phyloP scores from a whole-genome alignment of 2,797 vertebrate species.

The Chrysocyon brachyurus region DNA sequence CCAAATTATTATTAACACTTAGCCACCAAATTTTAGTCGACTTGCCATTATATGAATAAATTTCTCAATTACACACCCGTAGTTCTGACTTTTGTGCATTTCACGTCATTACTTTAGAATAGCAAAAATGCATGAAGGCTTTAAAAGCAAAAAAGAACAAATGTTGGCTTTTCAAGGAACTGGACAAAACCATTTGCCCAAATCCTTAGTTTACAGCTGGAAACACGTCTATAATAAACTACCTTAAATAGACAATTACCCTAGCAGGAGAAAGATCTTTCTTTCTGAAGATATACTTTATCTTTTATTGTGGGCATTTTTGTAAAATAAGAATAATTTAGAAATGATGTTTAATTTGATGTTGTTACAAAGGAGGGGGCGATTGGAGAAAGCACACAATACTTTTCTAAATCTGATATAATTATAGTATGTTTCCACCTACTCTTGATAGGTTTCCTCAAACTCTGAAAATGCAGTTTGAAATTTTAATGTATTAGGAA shows the following conservation, averaged over 20 bases:
- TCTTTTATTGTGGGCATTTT: not conserved
- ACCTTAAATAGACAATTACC: not conserved
- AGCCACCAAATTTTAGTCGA: not conserved
- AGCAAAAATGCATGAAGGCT: not conserved
- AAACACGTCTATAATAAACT: not conserved
- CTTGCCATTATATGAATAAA: not conserved
- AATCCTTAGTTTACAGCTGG: not conserved
- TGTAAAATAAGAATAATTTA: slow-evolving; percentile 15
- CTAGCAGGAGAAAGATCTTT: not conserved
- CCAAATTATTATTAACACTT: not conserved
- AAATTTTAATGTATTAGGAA: slow-evolving; percentile 16
- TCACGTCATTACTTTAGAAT: not conserved
- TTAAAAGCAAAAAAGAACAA: not conserved
- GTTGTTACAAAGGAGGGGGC: not conserved
- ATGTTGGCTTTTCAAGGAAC: not conserved
- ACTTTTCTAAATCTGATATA: slow-evolving; percentile 14
- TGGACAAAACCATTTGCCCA: not conserved
- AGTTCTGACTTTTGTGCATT: not conserved
- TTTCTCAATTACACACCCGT: not conserved
- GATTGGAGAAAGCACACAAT: not conserved
- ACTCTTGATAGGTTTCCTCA: not conserved
- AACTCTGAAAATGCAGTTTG: not conserved
- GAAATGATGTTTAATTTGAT: slow-evolving; percentile 35
- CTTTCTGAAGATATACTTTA: not conserved
- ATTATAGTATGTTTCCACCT: not conserved